A percentile compares a stretch with the other conserved stretches of the same genome.
Evolutionary conservation across 2,113 vertebrate species (phyloP).

Genomic region (Morphnarchus princeps): DNA sequence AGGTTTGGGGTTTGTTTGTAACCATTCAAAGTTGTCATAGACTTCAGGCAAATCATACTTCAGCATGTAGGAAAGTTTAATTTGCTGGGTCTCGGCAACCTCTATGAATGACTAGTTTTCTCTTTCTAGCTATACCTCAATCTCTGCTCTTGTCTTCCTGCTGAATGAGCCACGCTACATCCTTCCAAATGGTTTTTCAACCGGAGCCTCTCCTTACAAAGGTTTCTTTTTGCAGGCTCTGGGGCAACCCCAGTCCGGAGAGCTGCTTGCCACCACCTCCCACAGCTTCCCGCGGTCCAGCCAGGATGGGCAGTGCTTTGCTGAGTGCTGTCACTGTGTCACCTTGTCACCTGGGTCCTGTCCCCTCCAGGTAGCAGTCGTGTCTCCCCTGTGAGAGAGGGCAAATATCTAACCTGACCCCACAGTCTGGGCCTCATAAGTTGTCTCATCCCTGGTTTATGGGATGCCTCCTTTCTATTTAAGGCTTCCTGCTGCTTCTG

Average conservation of each 20-base stretch:
- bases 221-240: background rate
- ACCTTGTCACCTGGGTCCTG: background rate
- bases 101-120: background rate
- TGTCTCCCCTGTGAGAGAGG: background rate
- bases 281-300: accelerated
- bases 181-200: background rate
- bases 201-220: accelerated
- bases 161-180: background rate
- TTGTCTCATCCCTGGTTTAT: background rate
- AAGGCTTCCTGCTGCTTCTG: background rate
- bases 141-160: background rate
- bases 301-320: background rate
- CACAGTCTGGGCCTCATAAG: background rate
- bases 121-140: background rate
- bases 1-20: background rate
- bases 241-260: background rate
- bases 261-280: background rate
- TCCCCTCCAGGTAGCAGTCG: background rate
- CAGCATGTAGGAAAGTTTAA: background rate
- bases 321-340: background rate
- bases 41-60: background rate
- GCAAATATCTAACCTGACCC: background rate
- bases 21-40: background rate
- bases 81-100: background rate
- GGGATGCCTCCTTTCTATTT: background rate